Base-by-base conservation (phyloP, 2,113 vertebrate species). In the Raja brachyura region DNA sequence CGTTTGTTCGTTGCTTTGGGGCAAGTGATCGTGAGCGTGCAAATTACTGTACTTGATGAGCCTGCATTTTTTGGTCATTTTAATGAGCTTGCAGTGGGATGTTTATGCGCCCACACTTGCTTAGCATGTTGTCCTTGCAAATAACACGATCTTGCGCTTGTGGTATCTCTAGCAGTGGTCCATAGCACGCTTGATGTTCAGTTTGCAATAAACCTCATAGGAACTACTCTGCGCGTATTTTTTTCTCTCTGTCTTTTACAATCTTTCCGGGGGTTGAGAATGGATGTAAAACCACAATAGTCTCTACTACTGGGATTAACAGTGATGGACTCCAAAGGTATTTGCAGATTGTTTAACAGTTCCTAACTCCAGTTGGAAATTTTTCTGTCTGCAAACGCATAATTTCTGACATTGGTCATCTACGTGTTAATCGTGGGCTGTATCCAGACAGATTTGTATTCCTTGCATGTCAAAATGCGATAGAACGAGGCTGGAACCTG, bases 231-330 rank as follows among this genome's bases (percentile, higher is more conserved):
- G 81, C 56, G 81, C 81, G 56, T 54, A 61, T 70, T 48, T 73
- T 73, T 73, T 73, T 18, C 4, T 92, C 22, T 25, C 20, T 70
- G 28, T 33, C 39, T 22, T 10, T 90, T 66, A 33, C 48, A 73
- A 73, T 54, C 90, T 73, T 92, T 74, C 90, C 68, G 90, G 90
- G 90, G 90, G 90, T 92, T 66, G 90, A 54, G 83, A 74, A 54
- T 33, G 88, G 66, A 92, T 68, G 33, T 48, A 92, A 73, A 68
- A 4, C 59, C 28, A 28, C 16, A 73, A 22, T 92, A 54, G 68
- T 92, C 14, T 14, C 25, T 28, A 22, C 66, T 74, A 8, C 68
- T 73, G 90, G 39, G 33, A 73, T 92, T 92, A 74, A 92, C 70
- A 74, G 70, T 54, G 39, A 92, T 92, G 83, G 83, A 88, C 59